Conservation (phyloP, 2,888 invertebrate species). For the Cyaniris semiargus region DNA sequence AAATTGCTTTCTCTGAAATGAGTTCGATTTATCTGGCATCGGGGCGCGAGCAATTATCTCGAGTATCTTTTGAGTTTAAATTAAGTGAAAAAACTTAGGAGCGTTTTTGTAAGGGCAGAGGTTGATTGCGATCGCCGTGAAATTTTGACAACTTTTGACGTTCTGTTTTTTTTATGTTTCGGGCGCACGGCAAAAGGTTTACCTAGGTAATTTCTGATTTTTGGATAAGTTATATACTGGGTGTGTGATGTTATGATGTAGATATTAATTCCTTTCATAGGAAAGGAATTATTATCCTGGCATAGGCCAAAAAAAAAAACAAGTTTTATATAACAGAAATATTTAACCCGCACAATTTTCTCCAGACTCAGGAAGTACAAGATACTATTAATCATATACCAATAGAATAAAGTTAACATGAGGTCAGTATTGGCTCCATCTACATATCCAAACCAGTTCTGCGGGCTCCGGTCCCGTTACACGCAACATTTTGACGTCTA, state of each 20-base stretch:
- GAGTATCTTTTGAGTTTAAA: slow-evolving; percentile 80
- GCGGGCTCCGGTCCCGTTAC: slow-evolving; percentile 65
- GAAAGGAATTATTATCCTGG: too few relatives aligned
- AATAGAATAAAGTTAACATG: slow-evolving; percentile 58
- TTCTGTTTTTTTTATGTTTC: slow-evolving; percentile 10
- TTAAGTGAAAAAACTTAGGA: slow-evolving; percentile 74
- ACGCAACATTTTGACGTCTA: slow-evolving; percentile 74
- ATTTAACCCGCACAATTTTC: not conserved
- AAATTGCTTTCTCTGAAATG: slow-evolving; percentile 68
- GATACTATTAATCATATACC: slow-evolving; percentile 27
- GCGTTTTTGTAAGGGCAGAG: slow-evolving; percentile 49
- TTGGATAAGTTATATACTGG: not conserved
- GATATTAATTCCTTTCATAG: not conserved
- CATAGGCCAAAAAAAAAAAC: not conserved
- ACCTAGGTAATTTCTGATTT: not conserved
- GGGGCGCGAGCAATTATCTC: slow-evolving; percentile 75
- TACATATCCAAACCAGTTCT: slow-evolving; percentile 68
- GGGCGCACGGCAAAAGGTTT: not conserved
- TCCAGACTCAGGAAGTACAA: slow-evolving; percentile 22
- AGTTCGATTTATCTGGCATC: slow-evolving; percentile 63
- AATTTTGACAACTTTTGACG: slow-evolving; percentile 25
- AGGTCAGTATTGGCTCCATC: slow-evolving; percentile 64
- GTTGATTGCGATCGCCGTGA: slow-evolving; percentile 37
- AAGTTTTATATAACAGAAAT: not conserved
- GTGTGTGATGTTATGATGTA: not conserved